These are phyloP conservation scores for Allolobophora icterica DNA, from an alignment of 2,888 invertebrate genomes.

Conservation along the genomic window DNA sequence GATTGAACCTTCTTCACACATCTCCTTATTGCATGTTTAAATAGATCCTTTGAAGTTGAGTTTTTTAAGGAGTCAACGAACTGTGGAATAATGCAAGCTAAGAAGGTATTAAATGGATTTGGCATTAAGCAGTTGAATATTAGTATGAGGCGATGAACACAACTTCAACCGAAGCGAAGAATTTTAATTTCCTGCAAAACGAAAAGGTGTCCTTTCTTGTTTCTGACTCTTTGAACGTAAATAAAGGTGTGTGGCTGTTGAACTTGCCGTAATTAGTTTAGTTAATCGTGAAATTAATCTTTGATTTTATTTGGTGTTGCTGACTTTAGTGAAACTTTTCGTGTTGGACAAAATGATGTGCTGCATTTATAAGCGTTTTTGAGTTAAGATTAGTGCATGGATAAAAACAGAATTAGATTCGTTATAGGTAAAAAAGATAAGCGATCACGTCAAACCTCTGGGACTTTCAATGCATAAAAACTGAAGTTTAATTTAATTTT, in stretches of 20 bases:
- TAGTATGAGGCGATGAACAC: background rate
- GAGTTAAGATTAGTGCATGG: background rate
- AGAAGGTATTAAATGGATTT: background rate
- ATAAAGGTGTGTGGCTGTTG: background rate
- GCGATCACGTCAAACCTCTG: background rate
- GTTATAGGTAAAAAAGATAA: background rate
- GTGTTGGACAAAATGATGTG: background rate
- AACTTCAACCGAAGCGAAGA: background rate
- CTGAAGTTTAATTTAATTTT: too few relatives aligned
- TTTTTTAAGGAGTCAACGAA: background rate
- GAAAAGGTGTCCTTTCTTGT: background rate
- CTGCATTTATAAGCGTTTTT: background rate
- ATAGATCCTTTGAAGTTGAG: background rate
- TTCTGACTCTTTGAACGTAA: background rate
- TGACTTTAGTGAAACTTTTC: background rate
- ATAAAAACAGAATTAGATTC: slow-evolving; percentile 4
- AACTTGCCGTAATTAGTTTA: background rate
- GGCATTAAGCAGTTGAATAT: background rate
- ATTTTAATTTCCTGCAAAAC: background rate
- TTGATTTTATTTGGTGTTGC: background rate
- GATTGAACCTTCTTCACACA: background rate
- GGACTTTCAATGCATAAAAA: background rate
- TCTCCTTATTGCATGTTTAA: background rate
- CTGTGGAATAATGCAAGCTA: background rate
- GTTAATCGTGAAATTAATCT: slow-evolving; percentile 17